Base-by-base conservation (phyloP, 2,113 vertebrate species). In the Indri indri region DNA sequence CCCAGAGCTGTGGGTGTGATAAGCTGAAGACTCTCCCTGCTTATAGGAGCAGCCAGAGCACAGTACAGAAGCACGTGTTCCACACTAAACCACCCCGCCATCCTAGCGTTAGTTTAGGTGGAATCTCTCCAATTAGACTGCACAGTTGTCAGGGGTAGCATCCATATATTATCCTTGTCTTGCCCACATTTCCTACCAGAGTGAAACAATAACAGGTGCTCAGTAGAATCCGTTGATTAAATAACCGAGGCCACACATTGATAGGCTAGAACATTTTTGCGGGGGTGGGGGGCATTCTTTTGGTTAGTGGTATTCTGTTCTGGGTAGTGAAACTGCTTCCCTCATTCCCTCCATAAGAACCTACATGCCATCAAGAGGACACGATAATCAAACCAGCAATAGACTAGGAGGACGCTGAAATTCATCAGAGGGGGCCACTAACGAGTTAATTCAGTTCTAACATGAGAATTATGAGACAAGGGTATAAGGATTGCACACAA, bases 381-480 rank as follows among this genome's bases (percentile, higher is more conserved):
- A 59, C 63, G 73, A 79, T 54, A 73, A 74, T 54, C 57, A 59
- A 54, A 65, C 25, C 12, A 93, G 59, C 66, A 70, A 76, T 34
- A 45, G 6, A 92, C 57, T 71, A 73, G 42, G 0, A 54, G 76
- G 71, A 34, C 61, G n/a, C 13, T 77, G 47, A 90, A 65, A 79
- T 73, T 88, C 52, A 37, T 77, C 54, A 88, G 37, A 77, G 40
- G 54, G 95, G 65, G 73, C 42, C 34, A 77, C 52, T 42, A 27
- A 97, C 77, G 80, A 94, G 93, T 95, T 92, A 96, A 96, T 13
- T 90, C 80, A 42, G 16, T n/a, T 87, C 65, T 84, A 37, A 96
- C 32, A 70, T 1, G 11, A 93, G 82, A 96, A 73, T 91, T 68
- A 91, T 40, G 87, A 93, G 91, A 85, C 34, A 80, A 94, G n/a